Conservation (phyloP, 2,113 vertebrate species). For the Psephotus haematonotus region DNA sequence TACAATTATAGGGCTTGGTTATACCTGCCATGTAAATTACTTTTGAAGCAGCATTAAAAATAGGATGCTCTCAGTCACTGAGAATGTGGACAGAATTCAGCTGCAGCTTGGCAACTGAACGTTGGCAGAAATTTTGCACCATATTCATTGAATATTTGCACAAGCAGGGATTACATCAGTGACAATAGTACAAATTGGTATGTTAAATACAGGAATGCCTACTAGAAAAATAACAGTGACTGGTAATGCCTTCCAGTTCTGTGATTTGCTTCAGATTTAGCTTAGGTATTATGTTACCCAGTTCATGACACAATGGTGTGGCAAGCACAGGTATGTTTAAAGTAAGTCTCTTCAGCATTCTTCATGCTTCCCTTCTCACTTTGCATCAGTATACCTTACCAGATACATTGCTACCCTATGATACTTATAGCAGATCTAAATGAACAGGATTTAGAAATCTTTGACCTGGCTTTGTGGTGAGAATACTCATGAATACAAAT, state of each 20-base stretch:
- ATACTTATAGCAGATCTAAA: background rate
- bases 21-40: background rate
- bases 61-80: background rate
- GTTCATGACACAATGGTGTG: background rate
- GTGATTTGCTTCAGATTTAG: conserved; percentile 2
- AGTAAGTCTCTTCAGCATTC: background rate
- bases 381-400: background rate
- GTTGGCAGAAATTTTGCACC: conserved; percentile 4
- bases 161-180: conserved; percentile 5
- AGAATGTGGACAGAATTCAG: background rate
- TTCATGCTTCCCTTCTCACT: background rate
- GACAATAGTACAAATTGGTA: conserved; percentile 20
- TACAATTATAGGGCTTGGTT: background rate
- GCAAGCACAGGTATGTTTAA: background rate
- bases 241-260: conserved; percentile 1
- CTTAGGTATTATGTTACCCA: background rate
- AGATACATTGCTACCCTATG: background rate
- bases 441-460: background rate
- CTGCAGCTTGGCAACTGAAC: background rate
- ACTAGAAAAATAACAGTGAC: background rate
- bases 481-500: conserved; percentile 30
- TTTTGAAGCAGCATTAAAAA: conserved; percentile 37
- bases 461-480: background rate
- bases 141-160: conserved; percentile 42
- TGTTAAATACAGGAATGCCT: conserved; percentile 37